Evolutionary conservation across 2,113 vertebrate species (phyloP).

Genomic region (Melospiza melodia): DNA sequence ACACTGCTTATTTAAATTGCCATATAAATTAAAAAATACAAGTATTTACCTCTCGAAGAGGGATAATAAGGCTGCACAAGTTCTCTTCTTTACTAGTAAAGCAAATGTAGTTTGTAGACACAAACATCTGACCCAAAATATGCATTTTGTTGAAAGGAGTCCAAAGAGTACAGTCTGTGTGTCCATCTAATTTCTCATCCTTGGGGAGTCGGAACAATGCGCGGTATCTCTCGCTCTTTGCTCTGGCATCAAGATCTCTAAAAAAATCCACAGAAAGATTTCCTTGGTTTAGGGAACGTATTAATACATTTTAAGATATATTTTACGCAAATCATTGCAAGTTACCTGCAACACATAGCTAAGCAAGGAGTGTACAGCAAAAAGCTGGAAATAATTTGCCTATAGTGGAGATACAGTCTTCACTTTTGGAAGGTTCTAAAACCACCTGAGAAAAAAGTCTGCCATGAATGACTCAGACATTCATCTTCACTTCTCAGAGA

Average conservation of each 20-base stretch:
- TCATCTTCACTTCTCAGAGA: background rate
- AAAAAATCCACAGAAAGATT: background rate
- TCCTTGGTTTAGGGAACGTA: background rate
- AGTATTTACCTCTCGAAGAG: slow-evolving; percentile 87
- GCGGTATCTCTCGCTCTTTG: slow-evolving; percentile 94
- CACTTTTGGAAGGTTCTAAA: background rate
- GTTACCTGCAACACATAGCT: background rate
- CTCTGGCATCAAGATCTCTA: slow-evolving; percentile 95
- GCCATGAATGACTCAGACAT: background rate
- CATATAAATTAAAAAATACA: background rate
- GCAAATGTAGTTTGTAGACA: slow-evolving; percentile 99
- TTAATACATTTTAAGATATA: background rate
- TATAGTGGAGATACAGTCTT: background rate
- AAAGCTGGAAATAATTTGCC: background rate
- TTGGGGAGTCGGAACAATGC: slow-evolving; percentile 94
- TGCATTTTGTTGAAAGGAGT: slow-evolving; percentile 99
- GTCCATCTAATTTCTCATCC: slow-evolving; percentile 95
- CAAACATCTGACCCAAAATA: slow-evolving; percentile 98
- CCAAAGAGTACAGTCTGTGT: slow-evolving; percentile 98
- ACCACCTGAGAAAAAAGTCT: background rate
- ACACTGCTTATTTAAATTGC: background rate
- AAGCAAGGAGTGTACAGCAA: background rate
- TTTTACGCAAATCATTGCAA: background rate
- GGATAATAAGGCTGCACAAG: slow-evolving; percentile 95
- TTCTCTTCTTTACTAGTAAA: slow-evolving; percentile 97